phyloP scores from a whole-genome alignment of 2,113 vertebrate genomes.

The Channa maculata region DNA sequence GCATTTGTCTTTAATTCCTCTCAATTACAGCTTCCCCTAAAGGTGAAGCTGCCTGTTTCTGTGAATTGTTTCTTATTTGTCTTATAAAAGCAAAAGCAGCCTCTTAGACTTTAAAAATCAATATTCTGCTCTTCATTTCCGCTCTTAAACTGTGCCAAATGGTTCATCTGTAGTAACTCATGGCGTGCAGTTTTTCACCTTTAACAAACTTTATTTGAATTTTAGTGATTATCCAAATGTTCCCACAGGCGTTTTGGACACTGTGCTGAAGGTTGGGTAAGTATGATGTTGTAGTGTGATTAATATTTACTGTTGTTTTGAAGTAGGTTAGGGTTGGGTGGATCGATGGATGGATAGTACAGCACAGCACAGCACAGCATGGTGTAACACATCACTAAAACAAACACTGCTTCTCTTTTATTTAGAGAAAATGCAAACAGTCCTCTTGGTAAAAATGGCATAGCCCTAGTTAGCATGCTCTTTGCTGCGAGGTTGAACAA shows the following conservation, averaged over 20 bases:
- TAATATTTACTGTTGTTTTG: too few species aligned
- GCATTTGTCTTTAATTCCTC: constrained; percentile 70
- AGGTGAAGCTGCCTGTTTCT: constrained; percentile 41
- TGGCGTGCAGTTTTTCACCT: neutral
- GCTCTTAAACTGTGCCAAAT: neutral
- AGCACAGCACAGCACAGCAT: too few species aligned
- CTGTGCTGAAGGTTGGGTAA: neutral
- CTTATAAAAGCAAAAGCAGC: constrained; percentile 37
- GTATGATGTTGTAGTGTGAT: neutral
- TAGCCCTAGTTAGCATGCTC: too few species aligned
- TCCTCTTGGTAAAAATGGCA: too few species aligned
- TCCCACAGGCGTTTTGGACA: neutral
- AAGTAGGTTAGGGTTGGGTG: too few species aligned
- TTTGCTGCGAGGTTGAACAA: too few species aligned
- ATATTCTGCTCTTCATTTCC: constrained; percentile 1
- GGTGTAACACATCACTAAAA: too few species aligned
- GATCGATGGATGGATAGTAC: too few species aligned
- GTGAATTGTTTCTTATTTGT: constrained; percentile 32
- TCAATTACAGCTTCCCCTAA: constrained; percentile 64
- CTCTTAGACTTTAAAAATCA: constrained; percentile 13
- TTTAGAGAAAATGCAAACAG: too few species aligned
- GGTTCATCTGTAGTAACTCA: neutral
- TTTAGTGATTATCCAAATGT: neutral
- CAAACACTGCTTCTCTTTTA: too few species aligned
- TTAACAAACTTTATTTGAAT: constrained; percentile 7